Evolutionary conservation across 2,113 vertebrate genomes (phyloP).

Genomic region (Pithys albifrons): DNA sequence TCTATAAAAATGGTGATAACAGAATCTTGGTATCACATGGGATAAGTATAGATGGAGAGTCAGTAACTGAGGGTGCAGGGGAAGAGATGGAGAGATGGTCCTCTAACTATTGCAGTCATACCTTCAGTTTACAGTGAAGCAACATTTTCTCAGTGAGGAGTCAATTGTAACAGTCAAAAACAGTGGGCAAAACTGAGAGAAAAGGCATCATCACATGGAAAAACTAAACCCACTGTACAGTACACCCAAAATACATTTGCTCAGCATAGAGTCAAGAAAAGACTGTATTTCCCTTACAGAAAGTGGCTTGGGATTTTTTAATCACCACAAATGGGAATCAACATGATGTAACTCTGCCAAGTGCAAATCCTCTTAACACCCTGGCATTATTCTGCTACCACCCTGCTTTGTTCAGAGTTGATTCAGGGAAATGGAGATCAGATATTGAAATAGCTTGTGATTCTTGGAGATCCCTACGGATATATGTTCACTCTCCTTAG

Average conservation of each 20-base stretch:
- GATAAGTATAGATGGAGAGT: background rate
- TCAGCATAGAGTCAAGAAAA: background rate
- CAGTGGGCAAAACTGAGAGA: background rate
- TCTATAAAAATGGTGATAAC: background rate
- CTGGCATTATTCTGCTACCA: background rate
- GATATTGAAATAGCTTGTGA: background rate
- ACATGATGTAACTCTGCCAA: background rate
- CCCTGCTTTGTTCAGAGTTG: background rate
- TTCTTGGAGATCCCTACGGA: background rate
- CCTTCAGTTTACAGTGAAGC: background rate
- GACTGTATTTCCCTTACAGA: background rate
- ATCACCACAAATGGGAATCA: background rate
- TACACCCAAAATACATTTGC: background rate
- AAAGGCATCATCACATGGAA: background rate
- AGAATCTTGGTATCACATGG: background rate
- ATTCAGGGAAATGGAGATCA: background rate
- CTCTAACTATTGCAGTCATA: fast-evolving
- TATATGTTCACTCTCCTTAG: background rate
- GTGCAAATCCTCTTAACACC: background rate
- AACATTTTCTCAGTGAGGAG: background rate
- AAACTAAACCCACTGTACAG: background rate
- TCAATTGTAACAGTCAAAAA: background rate
- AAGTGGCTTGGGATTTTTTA: background rate
- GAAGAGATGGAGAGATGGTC: background rate
- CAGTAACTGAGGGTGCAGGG: background rate